Evolutionary conservation across 2,113 vertebrate species (phyloP).

Genomic region (Ifrita kowaldi): DNA sequence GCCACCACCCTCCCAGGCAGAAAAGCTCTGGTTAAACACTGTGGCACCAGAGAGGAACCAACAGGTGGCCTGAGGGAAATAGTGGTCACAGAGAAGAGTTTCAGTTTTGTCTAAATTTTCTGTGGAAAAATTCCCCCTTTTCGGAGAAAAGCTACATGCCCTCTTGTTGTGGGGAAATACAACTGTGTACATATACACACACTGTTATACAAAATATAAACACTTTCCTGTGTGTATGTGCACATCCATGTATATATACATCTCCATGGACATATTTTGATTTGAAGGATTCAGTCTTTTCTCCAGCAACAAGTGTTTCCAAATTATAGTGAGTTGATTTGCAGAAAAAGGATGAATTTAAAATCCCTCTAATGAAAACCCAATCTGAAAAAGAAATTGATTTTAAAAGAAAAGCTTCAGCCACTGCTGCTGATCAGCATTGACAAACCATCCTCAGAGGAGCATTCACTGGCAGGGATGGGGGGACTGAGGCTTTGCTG

Average conservation of each 20-base stretch:
- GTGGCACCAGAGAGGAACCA: neutral
- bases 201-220: neutral
- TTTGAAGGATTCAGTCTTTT: neutral
- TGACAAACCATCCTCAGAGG: neutral
- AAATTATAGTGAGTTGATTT: neutral
- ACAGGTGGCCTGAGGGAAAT: neutral
- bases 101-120: neutral
- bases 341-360: neutral
- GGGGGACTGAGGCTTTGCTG: neutral
- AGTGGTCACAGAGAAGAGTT: neutral
- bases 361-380: neutral
- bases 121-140: neutral
- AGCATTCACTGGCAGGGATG: neutral
- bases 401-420: neutral
- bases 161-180: neutral
- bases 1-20: rapidly evolving
- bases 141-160: neutral
- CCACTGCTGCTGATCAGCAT: neutral
- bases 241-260: neutral
- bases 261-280: neutral
- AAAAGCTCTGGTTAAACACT: neutral
- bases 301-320: neutral
- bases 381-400: neutral
- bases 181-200: neutral
- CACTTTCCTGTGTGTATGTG: neutral